Evolutionary conservation across 1,140 invertebrate species (phyloP).

Genomic region (Drosophila insularis): DNA sequence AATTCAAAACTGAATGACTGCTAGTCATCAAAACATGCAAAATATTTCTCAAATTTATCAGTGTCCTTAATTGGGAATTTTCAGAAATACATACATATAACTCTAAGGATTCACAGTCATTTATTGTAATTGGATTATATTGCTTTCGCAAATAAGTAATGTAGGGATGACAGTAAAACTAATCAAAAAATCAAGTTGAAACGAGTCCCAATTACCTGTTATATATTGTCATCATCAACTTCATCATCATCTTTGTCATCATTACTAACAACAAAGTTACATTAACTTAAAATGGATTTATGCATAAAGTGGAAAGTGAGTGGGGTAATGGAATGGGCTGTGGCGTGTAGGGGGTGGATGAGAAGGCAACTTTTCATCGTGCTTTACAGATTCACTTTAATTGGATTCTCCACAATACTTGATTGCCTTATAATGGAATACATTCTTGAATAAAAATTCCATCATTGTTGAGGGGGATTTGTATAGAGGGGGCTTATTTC

Average conservation of each 20-base stretch:
- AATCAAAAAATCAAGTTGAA: not conserved
- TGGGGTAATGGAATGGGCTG: not conserved
- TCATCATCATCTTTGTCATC: not conserved
- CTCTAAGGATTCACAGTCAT: not conserved
- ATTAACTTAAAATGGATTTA: constrained; percentile 4
- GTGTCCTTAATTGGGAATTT: not conserved
- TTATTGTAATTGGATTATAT: not conserved
- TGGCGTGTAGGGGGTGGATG: not conserved
- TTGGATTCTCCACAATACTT: constrained; percentile 13
- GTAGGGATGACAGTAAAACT: not conserved
- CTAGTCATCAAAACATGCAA: not conserved
- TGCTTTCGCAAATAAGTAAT: not conserved
- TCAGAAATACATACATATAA: not conserved
- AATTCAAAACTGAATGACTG: not conserved
- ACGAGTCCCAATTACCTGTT: not conserved
- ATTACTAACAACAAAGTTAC: not conserved
- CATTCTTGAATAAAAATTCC: constrained; percentile 15
- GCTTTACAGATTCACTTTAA: not conserved
- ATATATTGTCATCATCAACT: not conserved
- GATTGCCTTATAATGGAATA: constrained; percentile 22
- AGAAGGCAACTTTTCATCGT: not conserved
- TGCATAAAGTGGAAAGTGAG: not conserved
- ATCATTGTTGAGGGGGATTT: not conserved
- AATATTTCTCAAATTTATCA: not conserved
- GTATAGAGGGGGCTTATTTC: not conserved